Evolutionary conservation across 2,888 invertebrate genomes (phyloP), one percentile per base, ranked within the genome.

Genomic region (Trichogramma evanescens): DNA sequence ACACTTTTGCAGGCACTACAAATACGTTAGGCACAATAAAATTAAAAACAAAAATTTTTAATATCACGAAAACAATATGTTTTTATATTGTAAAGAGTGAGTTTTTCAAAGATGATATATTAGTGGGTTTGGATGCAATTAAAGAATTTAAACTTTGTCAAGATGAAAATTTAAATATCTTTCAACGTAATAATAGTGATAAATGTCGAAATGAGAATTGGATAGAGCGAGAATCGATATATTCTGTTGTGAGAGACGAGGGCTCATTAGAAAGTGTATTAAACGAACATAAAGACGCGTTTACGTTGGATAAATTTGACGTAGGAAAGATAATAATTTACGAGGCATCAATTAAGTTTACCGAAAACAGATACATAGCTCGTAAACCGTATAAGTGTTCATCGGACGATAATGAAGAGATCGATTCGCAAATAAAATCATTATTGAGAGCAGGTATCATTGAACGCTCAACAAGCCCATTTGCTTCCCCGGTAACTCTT

Each of bases 401-500:
- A 49, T 51, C 63, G 9, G 51, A 66, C 56, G 67, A 67, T 56
- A 66, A 59, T 54, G 52, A 42, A 50, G 66, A 67, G 65, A 66
- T 67, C 48, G 66, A 66, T 59, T 55, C 55, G 3, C 66, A 66
- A 59, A 56, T 64, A 8, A 56, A 64, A 43, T 59, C 58, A 10
- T 61, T 70, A 51, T 66, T 68, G n/a, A 67, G 66, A 54, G 59
- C 65, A 50, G 59, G 62, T n/a, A 61, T 70, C 48, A 67, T 69
- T 41, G 68, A 68, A 56, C 67, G 67, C 53, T 67, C 66, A 41
- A 61, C 62, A 51, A 67, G 67, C 45, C 69, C 67, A 41, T 63
- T 67, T 66, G 68, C 68, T 42, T 68, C 68, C 38, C 68, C 69
- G 10, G 66, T 69, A 43, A 70, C 67, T 9, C 44, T 67, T 48